phyloP scores from a whole-genome alignment of 2,888 invertebrate genomes.

The Scelioninae gen. 1 region DNA sequence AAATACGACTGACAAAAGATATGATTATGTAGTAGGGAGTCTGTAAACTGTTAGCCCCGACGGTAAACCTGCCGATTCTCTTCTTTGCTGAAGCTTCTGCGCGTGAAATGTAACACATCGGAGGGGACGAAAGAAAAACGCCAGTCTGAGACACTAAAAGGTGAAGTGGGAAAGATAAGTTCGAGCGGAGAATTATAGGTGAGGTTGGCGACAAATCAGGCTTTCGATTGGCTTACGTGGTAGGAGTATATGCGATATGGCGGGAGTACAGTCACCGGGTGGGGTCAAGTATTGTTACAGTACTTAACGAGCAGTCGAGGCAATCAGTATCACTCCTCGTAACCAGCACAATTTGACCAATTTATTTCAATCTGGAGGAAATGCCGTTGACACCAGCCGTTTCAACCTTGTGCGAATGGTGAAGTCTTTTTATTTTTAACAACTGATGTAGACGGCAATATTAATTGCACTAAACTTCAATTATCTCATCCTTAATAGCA shows the following conservation, averaged over 20 bases:
- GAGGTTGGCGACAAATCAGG: constrained; percentile 36
- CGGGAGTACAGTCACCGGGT: constrained; percentile 66
- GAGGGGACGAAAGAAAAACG: constrained; percentile 16
- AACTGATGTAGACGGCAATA: no score
- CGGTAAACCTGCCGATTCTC: constrained; percentile 38
- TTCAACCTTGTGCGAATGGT: no score
- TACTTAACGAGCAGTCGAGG: constrained; percentile 80
- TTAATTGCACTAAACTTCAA: no score
- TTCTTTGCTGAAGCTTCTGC: constrained; percentile 46
- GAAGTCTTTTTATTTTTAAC: no score
- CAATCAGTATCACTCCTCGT: constrained; percentile 78
- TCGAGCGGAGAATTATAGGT: constrained; percentile 31
- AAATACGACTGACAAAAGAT: constrained; percentile 76
- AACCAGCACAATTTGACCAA: constrained; percentile 80
- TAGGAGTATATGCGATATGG: no score
- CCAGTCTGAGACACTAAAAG: background rate
- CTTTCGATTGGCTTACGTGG: constrained; percentile 61
- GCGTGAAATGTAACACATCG: constrained; percentile 55
- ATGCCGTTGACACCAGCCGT: constrained; percentile 77
- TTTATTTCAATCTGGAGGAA: constrained; percentile 82
- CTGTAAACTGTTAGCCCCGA: constrained; percentile 46
- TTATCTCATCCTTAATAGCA: no score
- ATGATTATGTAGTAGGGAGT: constrained; percentile 68
- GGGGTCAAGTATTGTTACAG: constrained; percentile 79
- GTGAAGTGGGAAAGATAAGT: constrained; percentile 29